Evolutionary conservation across 2,113 vertebrate species (phyloP), one percentile per base, ranked within the genome.

Genomic region (Passer domesticus): DNA sequence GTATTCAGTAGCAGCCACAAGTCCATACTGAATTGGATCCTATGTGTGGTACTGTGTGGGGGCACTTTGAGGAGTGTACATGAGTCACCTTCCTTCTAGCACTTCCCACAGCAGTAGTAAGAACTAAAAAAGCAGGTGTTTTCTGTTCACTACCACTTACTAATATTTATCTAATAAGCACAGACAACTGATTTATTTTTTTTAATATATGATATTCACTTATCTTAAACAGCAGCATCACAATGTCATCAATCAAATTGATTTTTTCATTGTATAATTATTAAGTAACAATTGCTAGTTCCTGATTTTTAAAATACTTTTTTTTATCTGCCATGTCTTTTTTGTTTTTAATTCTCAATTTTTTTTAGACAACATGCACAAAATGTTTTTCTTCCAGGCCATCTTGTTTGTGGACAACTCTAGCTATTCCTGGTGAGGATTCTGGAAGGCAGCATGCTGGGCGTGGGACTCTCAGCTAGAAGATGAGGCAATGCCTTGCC

Each of bases 11-110:
- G 23, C 23, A 68, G 22, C 14, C 7, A 53, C 13, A 70, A 59
- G 17, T 35, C 30, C 33, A 2, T 35, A 21, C 7, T 55, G 35
- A 20, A 21, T 27, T 63, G 18, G 13, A 33, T 7, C 9, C 5
- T 6, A 0, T 8, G 6, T 33, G 23, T 55, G 13, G 5, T 53
- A 6, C 15, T 64, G 11, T 39, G 23, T 0, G 1, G 9, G 22
- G 8, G 4, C 7, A 43, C 25, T 33, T 31, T 28, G 21, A 53
- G 22, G 6, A 33, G 7, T 4, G 3, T 13, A 35, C 21, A 24
- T 24, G 6, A 46, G 13, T 73, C 33, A 33, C 5, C 24, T 52
- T 59, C 53, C 27, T 86, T 46, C 58, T 39, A 41, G 69, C 22
- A 30, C 5, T 83, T 90, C 11, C 41, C 22, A 73, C 73, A 76